Evolutionary conservation across 2,797 vertebrate species (phyloP).

Genomic region (Danio albolineatus): DNA sequence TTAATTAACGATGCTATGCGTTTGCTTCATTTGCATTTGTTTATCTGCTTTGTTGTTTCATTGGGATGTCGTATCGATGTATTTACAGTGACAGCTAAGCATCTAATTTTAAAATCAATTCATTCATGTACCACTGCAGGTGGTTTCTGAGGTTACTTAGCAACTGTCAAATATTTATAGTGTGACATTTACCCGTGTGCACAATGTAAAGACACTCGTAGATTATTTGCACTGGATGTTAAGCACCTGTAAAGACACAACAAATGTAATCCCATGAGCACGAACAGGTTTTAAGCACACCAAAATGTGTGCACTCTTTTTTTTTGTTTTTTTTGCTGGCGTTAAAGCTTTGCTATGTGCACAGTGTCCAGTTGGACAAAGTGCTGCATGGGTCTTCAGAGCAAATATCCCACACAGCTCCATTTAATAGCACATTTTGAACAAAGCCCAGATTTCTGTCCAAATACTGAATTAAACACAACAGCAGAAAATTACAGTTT

Average conservation of each 20-base stretch:
- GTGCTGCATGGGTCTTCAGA: neutral
- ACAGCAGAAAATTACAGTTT: neutral
- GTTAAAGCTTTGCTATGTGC: neutral
- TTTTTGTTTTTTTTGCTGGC: neutral
- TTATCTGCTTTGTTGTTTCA: neutral
- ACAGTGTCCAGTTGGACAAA: neutral
- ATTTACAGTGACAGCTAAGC: constrained; percentile 16
- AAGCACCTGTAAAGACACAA: constrained; percentile 29
- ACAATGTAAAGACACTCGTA: constrained; percentile 35
- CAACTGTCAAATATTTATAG: constrained; percentile 63
- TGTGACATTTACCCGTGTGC: constrained; percentile 49
- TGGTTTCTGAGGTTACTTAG: constrained; percentile 59
- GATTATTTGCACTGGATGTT: constrained; percentile 30
- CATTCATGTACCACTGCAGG: constrained; percentile 46
- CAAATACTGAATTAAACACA: constrained; percentile 27
- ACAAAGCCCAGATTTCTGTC: constrained; percentile 16
- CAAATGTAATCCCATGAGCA: constrained; percentile 16
- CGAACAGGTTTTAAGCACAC: constrained; percentile 18
- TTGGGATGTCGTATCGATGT: constrained; percentile 13
- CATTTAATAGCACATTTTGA: neutral
- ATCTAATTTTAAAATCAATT: constrained; percentile 49
- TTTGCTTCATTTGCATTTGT: constrained; percentile 5
- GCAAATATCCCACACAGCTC: constrained; percentile 24
- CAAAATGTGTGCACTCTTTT: neutral
- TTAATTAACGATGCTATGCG: neutral